Evolutionary conservation across 2,113 vertebrate genomes (phyloP).

Genomic region (Coryphaenoides rupestris): DNA sequence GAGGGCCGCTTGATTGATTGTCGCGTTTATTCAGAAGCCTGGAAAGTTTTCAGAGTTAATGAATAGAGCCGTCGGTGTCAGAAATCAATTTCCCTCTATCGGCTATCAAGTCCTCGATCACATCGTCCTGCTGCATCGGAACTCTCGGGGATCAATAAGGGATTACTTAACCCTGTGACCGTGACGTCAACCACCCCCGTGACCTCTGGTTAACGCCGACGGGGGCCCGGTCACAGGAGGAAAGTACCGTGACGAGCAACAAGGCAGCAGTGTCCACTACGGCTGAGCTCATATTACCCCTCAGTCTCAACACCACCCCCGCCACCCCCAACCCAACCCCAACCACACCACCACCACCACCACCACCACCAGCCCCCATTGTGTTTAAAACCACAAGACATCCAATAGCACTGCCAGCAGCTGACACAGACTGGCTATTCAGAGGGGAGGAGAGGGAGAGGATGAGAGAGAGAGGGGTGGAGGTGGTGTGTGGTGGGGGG

Average conservation of each 20-base stretch:
- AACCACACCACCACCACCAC: no score
- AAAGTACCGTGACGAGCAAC: conserved; percentile 25
- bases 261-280: not conserved
- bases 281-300: conserved; percentile 28
- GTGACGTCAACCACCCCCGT: conserved; percentile 16
- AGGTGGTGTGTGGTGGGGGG: not conserved
- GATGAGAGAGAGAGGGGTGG: not conserved
- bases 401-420: conserved; percentile 5
- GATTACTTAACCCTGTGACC: conserved; percentile 5
- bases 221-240: conserved; percentile 24
- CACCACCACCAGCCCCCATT: not conserved
- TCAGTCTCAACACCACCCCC: not conserved
- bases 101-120: conserved; percentile 23
- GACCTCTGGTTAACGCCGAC: conserved; percentile 46
- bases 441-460: not conserved
- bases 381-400: not conserved
- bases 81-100: no score
- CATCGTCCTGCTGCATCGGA: conserved; percentile 32
- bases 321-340: no score
- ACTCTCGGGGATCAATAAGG: conserved; percentile 28
- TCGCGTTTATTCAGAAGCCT: no score
- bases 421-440: conserved; percentile 9
- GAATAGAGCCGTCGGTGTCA: no score
- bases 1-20: no score
- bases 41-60: no score